These are phyloP conservation scores for Atta colombica DNA, from an alignment of 1,140 invertebrate species.

Conservation along the genomic window DNA sequence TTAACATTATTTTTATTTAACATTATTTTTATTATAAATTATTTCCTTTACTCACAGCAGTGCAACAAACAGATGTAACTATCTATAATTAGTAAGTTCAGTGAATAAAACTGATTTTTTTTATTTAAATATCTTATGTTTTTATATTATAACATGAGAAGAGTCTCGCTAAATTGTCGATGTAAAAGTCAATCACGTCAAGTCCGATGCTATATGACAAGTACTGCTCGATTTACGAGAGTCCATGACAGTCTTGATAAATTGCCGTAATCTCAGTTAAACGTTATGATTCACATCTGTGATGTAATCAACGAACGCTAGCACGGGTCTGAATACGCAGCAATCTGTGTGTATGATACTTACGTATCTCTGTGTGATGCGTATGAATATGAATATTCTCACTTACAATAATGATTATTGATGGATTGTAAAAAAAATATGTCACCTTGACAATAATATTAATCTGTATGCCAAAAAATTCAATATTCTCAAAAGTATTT, in stretches of 20 bases:
- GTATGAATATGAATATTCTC: neutral
- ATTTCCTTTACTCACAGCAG: neutral
- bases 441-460: neutral
- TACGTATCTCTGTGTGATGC: neutral
- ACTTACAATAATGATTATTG: neutral
- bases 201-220: neutral
- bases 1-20: neutral
- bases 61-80: neutral
- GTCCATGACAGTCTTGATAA: conserved; percentile 53
- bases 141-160: neutral
- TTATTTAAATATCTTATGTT: conserved; percentile 18
- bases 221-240: conserved; percentile 19
- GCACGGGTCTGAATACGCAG: neutral
- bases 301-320: conserved; percentile 46
- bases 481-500: neutral
- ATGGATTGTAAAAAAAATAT: neutral
- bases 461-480: neutral
- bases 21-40: conserved; percentile 4
- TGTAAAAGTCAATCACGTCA: conserved; percentile 8
- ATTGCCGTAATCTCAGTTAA: conserved; percentile 68
- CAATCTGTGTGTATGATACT: conserved; percentile 23
- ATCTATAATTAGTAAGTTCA: neutral
- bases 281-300: conserved; percentile 63
- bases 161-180: neutral
- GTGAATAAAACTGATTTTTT: neutral